A percentile compares a stretch with the other conserved stretches of the same genome.
These are phyloP conservation scores for Psittacula derbiana DNA, from an alignment of 2,797 vertebrate species.

Conservation along the genomic window DNA sequence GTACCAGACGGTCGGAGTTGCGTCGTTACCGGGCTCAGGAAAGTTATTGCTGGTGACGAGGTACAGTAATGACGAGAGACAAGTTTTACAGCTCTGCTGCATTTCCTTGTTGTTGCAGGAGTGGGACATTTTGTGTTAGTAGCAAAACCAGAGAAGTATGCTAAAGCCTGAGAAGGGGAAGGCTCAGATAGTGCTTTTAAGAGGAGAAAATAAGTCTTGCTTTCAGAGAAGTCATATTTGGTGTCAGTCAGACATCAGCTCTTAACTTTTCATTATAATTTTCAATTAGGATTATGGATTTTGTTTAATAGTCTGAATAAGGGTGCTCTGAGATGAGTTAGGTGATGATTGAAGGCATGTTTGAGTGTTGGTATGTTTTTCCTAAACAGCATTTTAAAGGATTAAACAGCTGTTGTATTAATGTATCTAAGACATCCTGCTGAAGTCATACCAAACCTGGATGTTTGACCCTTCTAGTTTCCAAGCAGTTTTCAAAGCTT, in stretches of 20 bases:
- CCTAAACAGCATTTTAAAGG: not conserved
- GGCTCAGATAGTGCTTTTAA: not conserved
- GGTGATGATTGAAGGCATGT: not conserved
- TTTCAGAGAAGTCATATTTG: accelerated
- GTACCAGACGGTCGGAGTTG: not conserved
- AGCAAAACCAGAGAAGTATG: not conserved
- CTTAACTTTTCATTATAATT: accelerated
- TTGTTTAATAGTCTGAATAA: not conserved
- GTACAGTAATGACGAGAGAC: not conserved
- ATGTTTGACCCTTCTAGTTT: not conserved
- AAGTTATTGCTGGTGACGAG: not conserved
- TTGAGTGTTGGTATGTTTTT: not conserved
- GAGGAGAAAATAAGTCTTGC: not conserved
- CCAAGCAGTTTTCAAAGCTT: not conserved
- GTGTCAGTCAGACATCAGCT: not conserved
- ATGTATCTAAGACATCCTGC: not conserved
- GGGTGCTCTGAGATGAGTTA: not conserved
- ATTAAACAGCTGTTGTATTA: not conserved
- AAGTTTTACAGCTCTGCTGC: not conserved
- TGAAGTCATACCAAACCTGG: not conserved
- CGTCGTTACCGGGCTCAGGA: not conserved
- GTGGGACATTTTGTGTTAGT: not conserved
- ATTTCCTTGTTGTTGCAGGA: not conserved
- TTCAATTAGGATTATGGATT: accelerated
- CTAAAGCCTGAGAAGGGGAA: not conserved